Base-by-base conservation (phyloP, 92 coral and sea anemone genomes). In the Phenganax stokvisi region DNA sequence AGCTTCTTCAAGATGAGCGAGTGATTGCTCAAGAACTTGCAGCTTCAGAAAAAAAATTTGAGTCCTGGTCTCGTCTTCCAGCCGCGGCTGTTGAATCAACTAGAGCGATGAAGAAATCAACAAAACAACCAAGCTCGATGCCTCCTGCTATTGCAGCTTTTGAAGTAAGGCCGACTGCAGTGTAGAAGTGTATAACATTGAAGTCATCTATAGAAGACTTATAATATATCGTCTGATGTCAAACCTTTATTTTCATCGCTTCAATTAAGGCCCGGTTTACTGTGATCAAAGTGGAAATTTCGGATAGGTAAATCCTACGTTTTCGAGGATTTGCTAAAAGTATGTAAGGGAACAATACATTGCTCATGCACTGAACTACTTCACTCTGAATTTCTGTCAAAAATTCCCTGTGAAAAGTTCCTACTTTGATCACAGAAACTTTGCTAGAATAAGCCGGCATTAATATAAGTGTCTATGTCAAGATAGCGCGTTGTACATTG, bases 101-200 rank as follows among this genome's bases (percentile, higher is more conserved):
- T 55, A 51, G 54, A 65, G 89, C 85, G 69, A 90, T 86, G 25
- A 94, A 92, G 85, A 92, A 89, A 81, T 90, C 90, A 17, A 83
- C 80, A 20, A 85, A 83, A 52, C 86, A 87, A 7, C 80, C 97
- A 9, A 90, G 85, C 27, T 85, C 90, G 12, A 78, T 94, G 10
- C 98, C 98, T 64, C 98, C 98, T 55, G 98, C 94, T n/a, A 97
- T 94, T 20, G 98, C 98, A 12, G 97, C 96, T 62, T 94, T 94
- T 90, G 98, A 94, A 91, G 98, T 93, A 80, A 62, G 25, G 51
- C 30, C 31, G 56, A 12, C 65, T 13, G 25, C 4, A 13, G 65
- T 59, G n/a, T 13, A 7, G 16, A 59, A 30, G 11, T 53, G 15
- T 71, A 47, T 56, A 71, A 12, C 30, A 53, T 71, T 53, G 15